phyloP scores from a whole-genome alignment of 2,797 vertebrate genomes.

The Fratercula arctica region DNA sequence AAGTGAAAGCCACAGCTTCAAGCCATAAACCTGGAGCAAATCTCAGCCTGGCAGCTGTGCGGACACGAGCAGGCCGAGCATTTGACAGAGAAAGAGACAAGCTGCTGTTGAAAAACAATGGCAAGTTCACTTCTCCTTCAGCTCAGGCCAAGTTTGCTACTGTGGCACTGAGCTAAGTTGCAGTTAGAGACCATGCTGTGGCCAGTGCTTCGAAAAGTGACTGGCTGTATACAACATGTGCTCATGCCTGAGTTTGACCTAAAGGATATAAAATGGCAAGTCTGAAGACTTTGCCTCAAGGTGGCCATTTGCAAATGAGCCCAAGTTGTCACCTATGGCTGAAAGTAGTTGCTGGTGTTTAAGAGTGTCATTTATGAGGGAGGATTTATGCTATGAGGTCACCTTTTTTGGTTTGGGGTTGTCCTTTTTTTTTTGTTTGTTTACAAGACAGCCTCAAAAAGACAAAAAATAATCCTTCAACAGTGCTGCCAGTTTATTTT shows the following conservation, averaged over 20 bases:
- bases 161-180: not conserved
- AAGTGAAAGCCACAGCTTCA: not conserved
- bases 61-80: not conserved
- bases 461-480: not conserved
- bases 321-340: not conserved
- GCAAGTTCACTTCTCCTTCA: not conserved
- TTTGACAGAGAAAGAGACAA: not conserved
- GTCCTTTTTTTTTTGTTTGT: not conserved
- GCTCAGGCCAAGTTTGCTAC: not conserved
- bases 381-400: not conserved
- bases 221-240: not conserved
- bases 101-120: not conserved
- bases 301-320: not conserved
- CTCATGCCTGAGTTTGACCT: not conserved
- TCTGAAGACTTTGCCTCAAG: not conserved
- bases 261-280: not conserved
- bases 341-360: not conserved
- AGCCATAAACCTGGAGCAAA: not conserved
- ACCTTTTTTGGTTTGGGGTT: not conserved
- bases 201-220: not conserved
- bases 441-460: not conserved
- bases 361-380: not conserved
- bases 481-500: not conserved
- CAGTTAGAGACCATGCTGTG: not conserved
- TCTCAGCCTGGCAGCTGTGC: fast-evolving